Evolutionary conservation across 2,113 vertebrate species (phyloP), one percentile per base, ranked within the genome.

Genomic region (Chamaetylas fuelleborni): DNA sequence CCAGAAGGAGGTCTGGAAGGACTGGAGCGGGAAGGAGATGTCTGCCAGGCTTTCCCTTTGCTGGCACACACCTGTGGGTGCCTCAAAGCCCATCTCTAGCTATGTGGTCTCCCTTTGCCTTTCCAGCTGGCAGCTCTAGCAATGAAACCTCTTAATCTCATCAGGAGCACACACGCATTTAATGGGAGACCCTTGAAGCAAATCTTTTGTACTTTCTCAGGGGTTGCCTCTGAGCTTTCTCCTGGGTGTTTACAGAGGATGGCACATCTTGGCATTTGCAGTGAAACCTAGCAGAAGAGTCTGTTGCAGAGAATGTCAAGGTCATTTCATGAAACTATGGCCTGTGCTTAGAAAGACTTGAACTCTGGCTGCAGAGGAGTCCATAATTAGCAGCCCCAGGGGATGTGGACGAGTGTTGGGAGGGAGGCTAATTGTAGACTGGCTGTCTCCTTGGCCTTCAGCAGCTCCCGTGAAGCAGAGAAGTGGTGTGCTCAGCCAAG

Each of bases 391-490:
- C 40, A 90, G 79, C 86, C 84, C 47, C 56, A 71, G 70, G 96
- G 76, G 29, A 81, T 90, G 36, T 56, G 90, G 92, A 83, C 1
- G 5, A 36, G 31, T 47, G 36, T 43, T 73, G 79, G 19, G 38
- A 45, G 77, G 81, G 56, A 95, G 86, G 81, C 61, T 91, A 88
- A 90, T 69, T 96, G 92, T 94, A 97, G 97, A 97, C 96, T 97
- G 85, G 42, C 88, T 96, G 97, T 64, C 97, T 97, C 95, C 97
- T 96, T 96, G 95, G 96, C 79, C 94, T 82, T 94, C 81, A 93
- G 92, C 93, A 97, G 79, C 74, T 95, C 88, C 72, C 11, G 1
- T 50, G 92, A 83, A 96, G 94, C 90, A 87, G 88, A 91, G 90
- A 92, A 96, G 66, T 29, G 18, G 96, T 92, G 50, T 20, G 58